Conservation (phyloP, 2,113 vertebrate genomes). For the Zeus faber region DNA sequence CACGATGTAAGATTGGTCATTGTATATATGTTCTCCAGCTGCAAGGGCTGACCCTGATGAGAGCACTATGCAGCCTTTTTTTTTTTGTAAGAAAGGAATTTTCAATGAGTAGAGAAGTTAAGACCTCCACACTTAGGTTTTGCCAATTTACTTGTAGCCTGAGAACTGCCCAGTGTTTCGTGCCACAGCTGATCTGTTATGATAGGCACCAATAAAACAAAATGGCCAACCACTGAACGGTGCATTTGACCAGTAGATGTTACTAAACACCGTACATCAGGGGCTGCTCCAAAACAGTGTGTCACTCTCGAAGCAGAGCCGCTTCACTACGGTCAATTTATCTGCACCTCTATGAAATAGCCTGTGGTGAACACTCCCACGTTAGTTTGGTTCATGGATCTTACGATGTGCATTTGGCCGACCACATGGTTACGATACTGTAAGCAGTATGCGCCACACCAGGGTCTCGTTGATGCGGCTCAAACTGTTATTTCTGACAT, state of each 20-base stretch:
- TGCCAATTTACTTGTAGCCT: conserved; percentile 41
- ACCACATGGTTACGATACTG: conserved; percentile 34
- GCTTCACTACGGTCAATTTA: neutral
- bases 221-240: conserved; percentile 10
- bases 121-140: conserved; percentile 21
- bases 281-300: neutral
- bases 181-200: conserved; percentile 43
- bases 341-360: conserved; percentile 23
- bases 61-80: conserved; percentile 46
- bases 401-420: conserved; percentile 22
- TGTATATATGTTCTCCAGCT: conserved; percentile 48
- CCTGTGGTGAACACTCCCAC: conserved; percentile 9
- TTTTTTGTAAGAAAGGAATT: conserved; percentile 34
- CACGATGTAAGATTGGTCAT: conserved; percentile 3
- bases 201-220: conserved; percentile 1
- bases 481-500: conserved; percentile 30
- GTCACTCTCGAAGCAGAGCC: neutral
- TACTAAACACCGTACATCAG: neutral
- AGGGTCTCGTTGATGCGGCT: conserved; percentile 19
- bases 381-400: conserved; percentile 13
- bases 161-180: conserved; percentile 4
- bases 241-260: neutral
- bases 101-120: conserved; percentile 16
- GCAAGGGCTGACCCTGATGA: conserved; percentile 24
- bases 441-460: conserved; percentile 21